Conservation (phyloP, 2,888 invertebrate genomes). For the Cryptocephalus moraei region DNA sequence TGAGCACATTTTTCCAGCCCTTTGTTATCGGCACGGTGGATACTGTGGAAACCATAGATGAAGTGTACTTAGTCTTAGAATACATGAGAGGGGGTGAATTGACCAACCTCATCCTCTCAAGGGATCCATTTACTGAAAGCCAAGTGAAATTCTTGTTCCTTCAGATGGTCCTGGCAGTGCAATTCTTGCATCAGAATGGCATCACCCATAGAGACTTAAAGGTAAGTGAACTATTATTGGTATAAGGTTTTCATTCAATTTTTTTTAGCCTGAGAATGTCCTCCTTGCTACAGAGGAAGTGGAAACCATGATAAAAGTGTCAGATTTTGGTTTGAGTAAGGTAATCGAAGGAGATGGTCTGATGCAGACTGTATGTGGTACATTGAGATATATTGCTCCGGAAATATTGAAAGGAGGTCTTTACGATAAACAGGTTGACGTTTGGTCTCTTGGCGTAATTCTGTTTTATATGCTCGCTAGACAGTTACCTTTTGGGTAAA, state of each 20-base stretch:
- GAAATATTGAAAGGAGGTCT: conserved; percentile 51
- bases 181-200: conserved; percentile 71
- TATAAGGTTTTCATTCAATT: too few species aligned
- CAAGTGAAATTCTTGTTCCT: conserved; percentile 68
- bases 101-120: conserved; percentile 55
- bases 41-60: conserved; percentile 62
- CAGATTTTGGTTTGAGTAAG: conserved; percentile 89
- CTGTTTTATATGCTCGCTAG: conserved; percentile 44
- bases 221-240: conserved; percentile 38
- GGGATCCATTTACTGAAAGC: conserved; percentile 51
- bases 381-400: conserved; percentile 81
- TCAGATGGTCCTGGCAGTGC: conserved; percentile 75
- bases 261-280: conserved; percentile 63
- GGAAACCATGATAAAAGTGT: conserved; percentile 63
- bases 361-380: conserved; percentile 86
- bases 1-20: conserved; percentile 46
- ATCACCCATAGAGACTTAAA: conserved; percentile 70
- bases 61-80: conserved; percentile 77
- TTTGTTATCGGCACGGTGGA: conserved; percentile 74
- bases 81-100: conserved; percentile 85
- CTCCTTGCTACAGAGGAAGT: conserved; percentile 49
- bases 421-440: conserved; percentile 71
- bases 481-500: conserved; percentile 32
- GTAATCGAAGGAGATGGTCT: conserved; percentile 64
- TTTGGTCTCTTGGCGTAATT: conserved; percentile 89